Conservation (phyloP, 2,888 invertebrate genomes). For the Lycocerus yunnanus region DNA sequence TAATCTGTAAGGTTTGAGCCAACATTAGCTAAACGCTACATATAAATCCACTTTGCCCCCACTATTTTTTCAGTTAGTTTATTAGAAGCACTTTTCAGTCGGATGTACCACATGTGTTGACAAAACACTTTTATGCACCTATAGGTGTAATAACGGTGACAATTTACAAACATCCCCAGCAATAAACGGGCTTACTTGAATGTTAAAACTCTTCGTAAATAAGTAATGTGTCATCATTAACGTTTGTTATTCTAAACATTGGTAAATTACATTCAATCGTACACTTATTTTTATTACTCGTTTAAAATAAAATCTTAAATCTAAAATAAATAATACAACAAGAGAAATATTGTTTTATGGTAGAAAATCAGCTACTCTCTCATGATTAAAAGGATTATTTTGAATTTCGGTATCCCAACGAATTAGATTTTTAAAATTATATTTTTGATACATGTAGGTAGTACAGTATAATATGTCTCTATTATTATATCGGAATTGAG, state of each 20-base stretch:
- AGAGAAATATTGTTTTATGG: background rate
- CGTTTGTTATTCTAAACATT: conserved; percentile 47
- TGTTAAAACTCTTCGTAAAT: conserved; percentile 46
- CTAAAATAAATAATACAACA: background rate
- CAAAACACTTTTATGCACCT: conserved; percentile 39
- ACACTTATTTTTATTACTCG: background rate
- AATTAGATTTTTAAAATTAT: too few species aligned
- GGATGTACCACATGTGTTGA: conserved; percentile 34
- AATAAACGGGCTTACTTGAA: conserved; percentile 49
- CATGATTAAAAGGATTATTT: background rate
- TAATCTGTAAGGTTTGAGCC: conserved; percentile 21
- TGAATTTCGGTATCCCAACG: background rate
- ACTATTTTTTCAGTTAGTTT: conserved; percentile 22
- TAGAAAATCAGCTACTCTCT: background rate
- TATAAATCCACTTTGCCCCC: conserved; percentile 37
- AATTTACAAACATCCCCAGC: conserved; percentile 52
- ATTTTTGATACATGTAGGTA: too few species aligned
- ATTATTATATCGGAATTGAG: too few species aligned
- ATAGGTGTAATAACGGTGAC: conserved; percentile 49
- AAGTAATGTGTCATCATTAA: conserved; percentile 54
- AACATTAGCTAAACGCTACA: conserved; percentile 24
- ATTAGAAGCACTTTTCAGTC: conserved; percentile 37
- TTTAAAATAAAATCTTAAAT: background rate
- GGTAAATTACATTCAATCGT: background rate
- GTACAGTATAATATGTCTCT: too few species aligned